These are phyloP conservation scores for Glomeris maerens DNA, from an alignment of 1,140 invertebrate genomes.

Conservation along the genomic window DNA sequence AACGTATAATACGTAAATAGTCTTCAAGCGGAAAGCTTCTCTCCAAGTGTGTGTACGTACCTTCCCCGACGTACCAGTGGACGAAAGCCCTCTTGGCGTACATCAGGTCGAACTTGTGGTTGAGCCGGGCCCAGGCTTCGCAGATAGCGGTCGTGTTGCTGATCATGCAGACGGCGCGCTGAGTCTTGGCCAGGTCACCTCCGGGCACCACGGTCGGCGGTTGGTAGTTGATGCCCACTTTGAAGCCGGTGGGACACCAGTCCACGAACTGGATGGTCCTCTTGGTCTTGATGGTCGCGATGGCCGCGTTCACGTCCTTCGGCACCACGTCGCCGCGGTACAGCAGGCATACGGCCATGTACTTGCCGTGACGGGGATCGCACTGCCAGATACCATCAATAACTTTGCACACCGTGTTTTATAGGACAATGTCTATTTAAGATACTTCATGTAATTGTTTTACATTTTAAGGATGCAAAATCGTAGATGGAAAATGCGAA, in stretches of 20 bases:
- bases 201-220: slow-evolving; percentile 45
- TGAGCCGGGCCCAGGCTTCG: slow-evolving; percentile 56
- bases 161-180: slow-evolving; percentile 48
- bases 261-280: slow-evolving; percentile 67
- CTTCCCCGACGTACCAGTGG: slow-evolving; percentile 73
- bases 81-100: slow-evolving; percentile 65
- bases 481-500: no score
- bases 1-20: neutral
- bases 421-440: no score
- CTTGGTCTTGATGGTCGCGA: slow-evolving; percentile 71
- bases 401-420: no score
- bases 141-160: slow-evolving; percentile 61
- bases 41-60: slow-evolving; percentile 25
- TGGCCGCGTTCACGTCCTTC: slow-evolving; percentile 54
- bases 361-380: slow-evolving; percentile 46
- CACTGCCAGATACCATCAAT: slow-evolving; percentile 26
- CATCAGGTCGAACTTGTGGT: slow-evolving; percentile 56
- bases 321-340: slow-evolving; percentile 38
- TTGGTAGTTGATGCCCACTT: slow-evolving; percentile 34
- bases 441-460: no score
- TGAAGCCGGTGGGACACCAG: slow-evolving; percentile 69
- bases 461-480: no score
- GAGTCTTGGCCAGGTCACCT: slow-evolving; percentile 41
- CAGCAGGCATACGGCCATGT: slow-evolving; percentile 39
- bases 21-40: slow-evolving; percentile 16